Percentiles rank a stretch among this genome's conserved stretches.
These are phyloP conservation scores for Cariama cristata DNA, from an alignment of 2,113 vertebrate species.

Conservation along the genomic window DNA sequence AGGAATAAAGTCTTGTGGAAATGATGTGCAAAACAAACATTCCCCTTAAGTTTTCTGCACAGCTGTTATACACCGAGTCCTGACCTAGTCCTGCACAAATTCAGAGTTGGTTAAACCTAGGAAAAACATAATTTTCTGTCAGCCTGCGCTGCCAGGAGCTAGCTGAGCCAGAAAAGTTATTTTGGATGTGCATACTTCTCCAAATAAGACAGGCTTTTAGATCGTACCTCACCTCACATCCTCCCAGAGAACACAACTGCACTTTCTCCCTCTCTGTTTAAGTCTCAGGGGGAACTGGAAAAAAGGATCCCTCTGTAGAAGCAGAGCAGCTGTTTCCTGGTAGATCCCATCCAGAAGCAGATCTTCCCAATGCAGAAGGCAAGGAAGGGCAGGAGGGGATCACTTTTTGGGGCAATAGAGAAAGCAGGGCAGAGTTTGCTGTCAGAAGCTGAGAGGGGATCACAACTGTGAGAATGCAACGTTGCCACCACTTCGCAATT, in stretches of 20 bases:
- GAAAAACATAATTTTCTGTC: background rate
- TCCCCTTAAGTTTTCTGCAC: background rate
- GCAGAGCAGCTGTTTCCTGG: background rate
- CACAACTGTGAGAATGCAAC: rapidly evolving
- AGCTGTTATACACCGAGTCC: background rate
- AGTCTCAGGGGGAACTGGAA: background rate
- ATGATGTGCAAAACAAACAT: background rate
- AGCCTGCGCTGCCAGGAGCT: background rate
- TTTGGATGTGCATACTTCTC: background rate
- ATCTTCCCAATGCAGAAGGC: background rate
- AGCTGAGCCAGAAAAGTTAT: background rate
- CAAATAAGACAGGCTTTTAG: background rate
- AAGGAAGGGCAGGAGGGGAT: background rate
- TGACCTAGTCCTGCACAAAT: background rate
- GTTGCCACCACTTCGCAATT: background rate
- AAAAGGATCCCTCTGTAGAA: background rate
- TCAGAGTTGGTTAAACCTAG: background rate
- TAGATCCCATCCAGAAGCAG: background rate
- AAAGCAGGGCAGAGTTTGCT: background rate
- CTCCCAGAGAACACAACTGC: background rate
- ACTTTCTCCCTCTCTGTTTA: background rate
- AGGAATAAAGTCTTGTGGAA: background rate
- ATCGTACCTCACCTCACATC: background rate
- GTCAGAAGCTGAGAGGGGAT: background rate
- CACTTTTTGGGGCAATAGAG: background rate